Evolutionary conservation across 1,140 invertebrate species (phyloP).

Genomic region (Zaprionus taronus): DNA sequence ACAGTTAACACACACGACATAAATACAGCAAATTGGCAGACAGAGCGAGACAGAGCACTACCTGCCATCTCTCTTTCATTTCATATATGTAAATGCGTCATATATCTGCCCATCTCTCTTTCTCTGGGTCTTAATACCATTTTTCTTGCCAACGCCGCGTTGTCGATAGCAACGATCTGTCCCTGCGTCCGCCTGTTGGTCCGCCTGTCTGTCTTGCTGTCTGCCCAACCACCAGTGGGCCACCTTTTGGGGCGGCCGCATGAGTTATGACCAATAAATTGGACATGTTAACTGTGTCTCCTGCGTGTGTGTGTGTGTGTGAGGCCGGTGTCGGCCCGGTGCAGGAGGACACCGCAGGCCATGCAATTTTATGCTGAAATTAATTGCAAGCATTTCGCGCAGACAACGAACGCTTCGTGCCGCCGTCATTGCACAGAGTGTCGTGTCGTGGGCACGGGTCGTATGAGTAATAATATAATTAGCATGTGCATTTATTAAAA

Average conservation of each 20-base stretch:
- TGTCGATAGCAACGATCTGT: slow-evolving; percentile 34
- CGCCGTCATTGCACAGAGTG: background rate
- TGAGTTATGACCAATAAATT: slow-evolving; percentile 82
- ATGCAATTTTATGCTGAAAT: slow-evolving; percentile 79
- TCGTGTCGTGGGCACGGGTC: slow-evolving; percentile 49
- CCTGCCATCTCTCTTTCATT: slow-evolving; percentile 5
- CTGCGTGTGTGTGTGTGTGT: slow-evolving; percentile 30
- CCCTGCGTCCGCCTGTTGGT: slow-evolving; percentile 11
- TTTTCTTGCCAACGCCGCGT: slow-evolving; percentile 57
- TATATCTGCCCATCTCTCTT: slow-evolving; percentile 55
- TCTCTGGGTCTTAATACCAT: slow-evolving; percentile 70
- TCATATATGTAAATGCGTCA: slow-evolving; percentile 65
- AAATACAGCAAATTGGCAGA: slow-evolving; percentile 69
- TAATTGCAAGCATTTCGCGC: slow-evolving; percentile 74
- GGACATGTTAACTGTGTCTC: slow-evolving; percentile 81
- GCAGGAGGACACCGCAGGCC: slow-evolving; percentile 69
- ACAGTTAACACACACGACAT: slow-evolving; percentile 43
- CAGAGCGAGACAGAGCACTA: slow-evolving; percentile 47
- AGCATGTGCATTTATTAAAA: slow-evolving; percentile 81
- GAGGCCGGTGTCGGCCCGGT: background rate
- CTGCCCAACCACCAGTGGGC: slow-evolving; percentile 17
- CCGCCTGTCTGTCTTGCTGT: background rate
- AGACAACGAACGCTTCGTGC: slow-evolving; percentile 7
- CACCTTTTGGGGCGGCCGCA: slow-evolving; percentile 43
- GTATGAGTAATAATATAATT: slow-evolving; percentile 82